These are phyloP conservation scores for Oppia nitens DNA, from an alignment of 1,140 invertebrate species.

Conservation along the genomic window DNA sequence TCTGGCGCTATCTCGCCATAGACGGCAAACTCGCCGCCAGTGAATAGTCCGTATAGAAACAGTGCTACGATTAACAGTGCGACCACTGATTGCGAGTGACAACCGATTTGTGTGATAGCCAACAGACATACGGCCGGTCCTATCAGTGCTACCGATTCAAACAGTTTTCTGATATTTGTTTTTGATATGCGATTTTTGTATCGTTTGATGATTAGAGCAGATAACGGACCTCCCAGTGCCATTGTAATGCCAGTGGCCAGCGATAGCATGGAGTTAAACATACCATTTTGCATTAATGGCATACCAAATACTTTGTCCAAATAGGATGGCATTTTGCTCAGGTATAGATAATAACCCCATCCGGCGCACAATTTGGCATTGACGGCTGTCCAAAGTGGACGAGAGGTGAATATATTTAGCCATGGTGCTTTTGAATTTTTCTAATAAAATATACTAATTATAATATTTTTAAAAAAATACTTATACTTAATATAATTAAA, in stretches of 20 bases:
- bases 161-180: constrained; percentile 14
- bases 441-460: too few relatives aligned
- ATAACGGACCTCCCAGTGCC: constrained; percentile 3
- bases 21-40: constrained; percentile 18
- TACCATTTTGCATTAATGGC: constrained; percentile 14
- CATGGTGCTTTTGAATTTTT: constrained; percentile 51
- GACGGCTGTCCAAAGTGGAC: constrained; percentile 78
- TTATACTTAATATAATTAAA: too few relatives aligned
- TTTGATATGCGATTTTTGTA: not conserved
- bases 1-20: constrained; percentile 54
- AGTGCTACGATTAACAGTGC: constrained; percentile 17
- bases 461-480: too few relatives aligned
- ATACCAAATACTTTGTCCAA: constrained; percentile 31
- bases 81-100: constrained; percentile 16
- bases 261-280: constrained; percentile 14
- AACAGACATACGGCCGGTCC: constrained; percentile 17
- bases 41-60: constrained; percentile 19
- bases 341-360: constrained; percentile 83
- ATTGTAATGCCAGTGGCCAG: constrained; percentile 8
- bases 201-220: constrained; percentile 11
- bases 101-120: constrained; percentile 18
- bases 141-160: constrained; percentile 15
- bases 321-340: constrained; percentile 57
- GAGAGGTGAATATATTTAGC: constrained; percentile 53
- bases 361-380: constrained; percentile 73